Base-by-base conservation (phyloP, 2,888 invertebrate species). In the Litoditis marina region DNA sequence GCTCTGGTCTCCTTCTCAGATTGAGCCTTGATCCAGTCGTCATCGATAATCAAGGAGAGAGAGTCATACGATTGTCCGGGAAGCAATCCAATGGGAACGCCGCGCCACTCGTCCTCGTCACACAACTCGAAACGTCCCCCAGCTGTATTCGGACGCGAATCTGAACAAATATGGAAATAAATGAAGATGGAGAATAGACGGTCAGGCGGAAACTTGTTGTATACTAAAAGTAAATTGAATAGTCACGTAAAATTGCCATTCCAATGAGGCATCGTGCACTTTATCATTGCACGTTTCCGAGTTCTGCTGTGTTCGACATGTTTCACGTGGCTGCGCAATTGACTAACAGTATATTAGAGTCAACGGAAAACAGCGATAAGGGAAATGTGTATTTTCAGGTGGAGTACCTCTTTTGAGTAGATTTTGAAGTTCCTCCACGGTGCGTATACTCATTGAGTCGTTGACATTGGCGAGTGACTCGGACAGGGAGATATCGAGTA, bases 41-140 rank as follows among this genome's bases (percentile, higher is more conserved):
- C 46, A 16, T 66, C 66, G 25, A 71, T 31, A 19, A 64, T 57
- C 11, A 71, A 55, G 2, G 67, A 61, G 50, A 71, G 61, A 13
- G 60, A 64, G n/a, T 69, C 69, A 31, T 61, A 22, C 8, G 59
- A 58, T 50, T 69, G 69, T 19, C 67, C 67, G 5, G 71, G 71
- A 1, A 55, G 42, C 59, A 71, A 50, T 55, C 71, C 66, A 44
- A 49, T 57, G 19, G 60, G 60, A 3, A 60, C 25, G 13, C n/a
- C 11, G 3, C 25, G 25, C 16, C 50, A 22, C 44, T 57, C 61
- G 8, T 57, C 32, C 27, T 51, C 55, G 22, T 65, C 65, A 1
- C 27, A 31, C 50, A 63, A 36, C 25, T 49, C 63, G 36, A 34
- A 39, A n/a, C 39, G 19, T 44, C 57, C n/a, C 16, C 51, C 49